Evolutionary conservation across 2,888 invertebrate species (phyloP), one percentile per base, ranked within the genome.

Genomic region (Phortica magna): DNA sequence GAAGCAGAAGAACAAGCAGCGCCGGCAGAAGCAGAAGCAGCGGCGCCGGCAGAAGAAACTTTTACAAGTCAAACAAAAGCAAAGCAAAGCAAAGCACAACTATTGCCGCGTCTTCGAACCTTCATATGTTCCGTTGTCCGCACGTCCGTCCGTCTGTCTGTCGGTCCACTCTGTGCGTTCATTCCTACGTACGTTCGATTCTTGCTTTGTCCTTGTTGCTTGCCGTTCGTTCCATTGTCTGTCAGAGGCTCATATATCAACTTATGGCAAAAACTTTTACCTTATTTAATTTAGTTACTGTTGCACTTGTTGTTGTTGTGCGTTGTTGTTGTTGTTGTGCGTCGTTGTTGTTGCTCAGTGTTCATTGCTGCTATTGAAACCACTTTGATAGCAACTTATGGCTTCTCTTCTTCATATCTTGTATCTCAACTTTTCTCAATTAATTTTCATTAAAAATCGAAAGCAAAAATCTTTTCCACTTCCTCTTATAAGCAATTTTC

Each of bases 401-500:
- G 10, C 9, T 14, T 48, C 48, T 43, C 43, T 2, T 12, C 48
- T 48, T n/a, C n/a, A 7, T 19, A 59, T 5, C 57, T 57, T 14
- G n/a, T 14, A n/a, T 10, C 59, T 59, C n/a, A 59, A 14, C 59
- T 59, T 59, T 68, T 76, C 74, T 64, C 64, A 73, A 75, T 78
- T 77, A 67, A 70, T 80, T 85, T 87, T 83, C 85, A 84, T 80
- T 84, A 85, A 87, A 31, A 84, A 85, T 87, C 84, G 80, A 78
- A 77, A 85, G 83, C 78, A 86, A 84, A 85, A 85, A 84, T 84
- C 83, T 87, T 31, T 31, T 1, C 87, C 87, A 85, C 87, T 87
- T 85, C n/a, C n/a, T n/a, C n/a, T 87, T 85, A 85, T 80, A 82
- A 81, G 77, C 76, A 59, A 59, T 59, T 59, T 59, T n/a, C 59